phyloP scores from a whole-genome alignment of 2,113 vertebrate genomes.

The Pluvialis apricaria region DNA sequence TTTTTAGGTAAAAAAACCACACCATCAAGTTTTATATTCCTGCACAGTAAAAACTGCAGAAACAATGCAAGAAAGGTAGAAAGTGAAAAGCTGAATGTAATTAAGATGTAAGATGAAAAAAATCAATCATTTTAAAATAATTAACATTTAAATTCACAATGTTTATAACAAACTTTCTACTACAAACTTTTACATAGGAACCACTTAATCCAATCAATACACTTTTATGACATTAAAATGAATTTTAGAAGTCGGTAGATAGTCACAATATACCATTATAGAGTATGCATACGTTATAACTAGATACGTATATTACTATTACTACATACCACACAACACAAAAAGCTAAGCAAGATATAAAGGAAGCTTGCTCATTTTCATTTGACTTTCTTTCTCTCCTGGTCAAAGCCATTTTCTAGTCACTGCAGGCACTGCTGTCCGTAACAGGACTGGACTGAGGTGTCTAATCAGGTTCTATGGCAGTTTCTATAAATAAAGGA shows the following conservation, averaged over 20 bases:
- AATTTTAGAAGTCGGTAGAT: background rate
- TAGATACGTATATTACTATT: accelerated
- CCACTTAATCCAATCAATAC: background rate
- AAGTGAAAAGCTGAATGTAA: background rate
- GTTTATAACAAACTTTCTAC: background rate
- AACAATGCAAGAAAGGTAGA: background rate
- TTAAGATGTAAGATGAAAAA: background rate
- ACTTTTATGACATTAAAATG: background rate
- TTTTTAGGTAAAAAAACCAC: background rate
- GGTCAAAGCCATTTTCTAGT: background rate
- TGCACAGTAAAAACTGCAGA: background rate
- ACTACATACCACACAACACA: background rate
- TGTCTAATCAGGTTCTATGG: background rate
- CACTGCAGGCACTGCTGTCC: background rate
- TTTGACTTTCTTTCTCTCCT: background rate
- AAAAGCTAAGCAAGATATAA: background rate
- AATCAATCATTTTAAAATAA: background rate
- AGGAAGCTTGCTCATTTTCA: background rate
- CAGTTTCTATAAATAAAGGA: background rate
- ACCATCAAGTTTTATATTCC: background rate
- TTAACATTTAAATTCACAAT: background rate
- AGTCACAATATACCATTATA: background rate
- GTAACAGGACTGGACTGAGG: background rate
- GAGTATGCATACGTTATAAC: background rate
- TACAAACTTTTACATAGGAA: background rate